Base-by-base conservation (phyloP, 2,113 vertebrate genomes). In the Rafetus swinhoei region DNA sequence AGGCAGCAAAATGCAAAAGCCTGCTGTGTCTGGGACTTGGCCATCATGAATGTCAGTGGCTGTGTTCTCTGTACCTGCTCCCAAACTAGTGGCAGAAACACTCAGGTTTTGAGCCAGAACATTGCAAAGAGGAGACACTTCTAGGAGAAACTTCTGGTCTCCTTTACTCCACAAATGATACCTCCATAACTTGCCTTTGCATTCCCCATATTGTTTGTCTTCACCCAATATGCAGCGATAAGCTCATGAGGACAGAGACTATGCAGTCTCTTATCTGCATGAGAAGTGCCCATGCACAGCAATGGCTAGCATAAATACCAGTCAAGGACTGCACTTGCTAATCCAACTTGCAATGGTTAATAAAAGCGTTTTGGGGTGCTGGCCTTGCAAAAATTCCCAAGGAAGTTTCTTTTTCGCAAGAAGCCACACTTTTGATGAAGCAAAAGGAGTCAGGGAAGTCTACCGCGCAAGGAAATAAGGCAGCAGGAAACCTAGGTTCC, bases 21-120 rank as follows among this genome's bases (percentile, higher is more conserved):
- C 45, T 54, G 21, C 39, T 50, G 39, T 77, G 74, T 9, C 12
- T 77, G 74, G 2, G 35, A 79, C 29, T 84, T 1, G 1, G 32
- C 74, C 86, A 7, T 8, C 0, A 0, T 3, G 35, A 72, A 32
- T 16, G 14, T 72, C 8, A 56, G 39, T 1, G 84, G 80, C 57
- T 74, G 57, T 27, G 15, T n/a, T 32, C 8, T 1, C 4, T 9
- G 6, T 3, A 1, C 56, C 2, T 35, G 32, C 13, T 45, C 57
- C n/a, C 14, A 16, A 7, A 6, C 39, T 65, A 50, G 2, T 10
- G 25, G 2, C 55, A 29, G 59, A 52, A 79, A 35, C 45, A 22
- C 14, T 22, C 9, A 0, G 54, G 54, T 27, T 45, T 11, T 25
- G 62, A 57, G 50, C 25, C 4, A n/a, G 59, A 19, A 18, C 29